phyloP scores from a whole-genome alignment of 2,113 vertebrate species.

The Todiramphus chloris region DNA sequence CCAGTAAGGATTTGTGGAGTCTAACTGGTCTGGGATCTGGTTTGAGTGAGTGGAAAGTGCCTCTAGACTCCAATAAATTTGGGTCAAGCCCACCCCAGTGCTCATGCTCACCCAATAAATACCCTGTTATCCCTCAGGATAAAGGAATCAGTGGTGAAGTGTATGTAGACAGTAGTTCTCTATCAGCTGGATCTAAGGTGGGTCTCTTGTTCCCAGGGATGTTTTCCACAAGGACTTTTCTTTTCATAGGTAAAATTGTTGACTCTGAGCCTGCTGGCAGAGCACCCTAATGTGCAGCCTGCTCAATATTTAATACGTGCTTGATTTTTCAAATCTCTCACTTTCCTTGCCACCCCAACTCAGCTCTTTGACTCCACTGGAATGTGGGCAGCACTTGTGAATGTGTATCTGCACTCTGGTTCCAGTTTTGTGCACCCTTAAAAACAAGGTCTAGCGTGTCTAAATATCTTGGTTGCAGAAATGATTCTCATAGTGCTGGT shows the following conservation, averaged over 20 bases:
- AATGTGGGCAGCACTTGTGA: neutral
- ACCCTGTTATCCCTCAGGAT: neutral
- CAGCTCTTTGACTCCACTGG: neutral
- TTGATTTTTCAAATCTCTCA: neutral
- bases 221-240: neutral
- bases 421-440: neutral
- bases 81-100: accelerated
- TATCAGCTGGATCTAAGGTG: neutral
- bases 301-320: neutral
- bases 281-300: neutral
- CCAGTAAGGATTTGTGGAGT: neutral
- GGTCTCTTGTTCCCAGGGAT: neutral
- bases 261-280: neutral
- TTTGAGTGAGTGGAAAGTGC: neutral
- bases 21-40: neutral
- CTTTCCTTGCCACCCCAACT: neutral
- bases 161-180: neutral
- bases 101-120: neutral
- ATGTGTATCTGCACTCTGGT: neutral
- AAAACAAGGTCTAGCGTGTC: neutral
- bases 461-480: neutral
- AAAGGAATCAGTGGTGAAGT: neutral
- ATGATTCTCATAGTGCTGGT: neutral
- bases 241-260: neutral
- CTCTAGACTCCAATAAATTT: neutral